phyloP scores from a whole-genome alignment of 2,888 invertebrate genomes.

The Melanostoma scalare region DNA sequence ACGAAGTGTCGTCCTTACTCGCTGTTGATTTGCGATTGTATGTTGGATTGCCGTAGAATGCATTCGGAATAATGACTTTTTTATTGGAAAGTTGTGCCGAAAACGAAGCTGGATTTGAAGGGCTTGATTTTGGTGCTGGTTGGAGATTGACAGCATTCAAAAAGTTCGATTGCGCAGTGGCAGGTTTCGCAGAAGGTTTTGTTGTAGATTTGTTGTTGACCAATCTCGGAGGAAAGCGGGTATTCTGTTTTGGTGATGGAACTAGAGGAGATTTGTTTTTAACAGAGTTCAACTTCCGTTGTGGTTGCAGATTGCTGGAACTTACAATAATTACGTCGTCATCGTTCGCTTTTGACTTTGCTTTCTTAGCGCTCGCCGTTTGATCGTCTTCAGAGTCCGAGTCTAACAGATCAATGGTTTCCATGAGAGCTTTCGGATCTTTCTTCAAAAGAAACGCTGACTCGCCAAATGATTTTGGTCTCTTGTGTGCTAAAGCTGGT shows the following conservation, averaged over 20 bases:
- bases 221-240: not conserved
- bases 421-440: conserved; percentile 60
- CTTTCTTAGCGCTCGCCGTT: not conserved
- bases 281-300: not conserved
- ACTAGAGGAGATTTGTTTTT: conserved; percentile 20
- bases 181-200: conserved; percentile 18
- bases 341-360: conserved; percentile 24
- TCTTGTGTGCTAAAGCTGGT: not conserved
- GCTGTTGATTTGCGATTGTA: conserved; percentile 38
- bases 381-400: conserved; percentile 58
- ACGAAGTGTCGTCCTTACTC: conserved; percentile 13
- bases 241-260: not conserved
- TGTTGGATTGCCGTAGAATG: conserved; percentile 76
- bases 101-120: conserved; percentile 74
- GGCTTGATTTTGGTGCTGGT: conserved; percentile 63
- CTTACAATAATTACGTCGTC: conserved; percentile 63
- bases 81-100: conserved; percentile 75
- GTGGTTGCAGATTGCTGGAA: conserved; percentile 41
- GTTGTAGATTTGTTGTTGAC: not conserved
- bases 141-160: conserved; percentile 75
- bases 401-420: conserved; percentile 61
- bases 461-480: conserved; percentile 3
- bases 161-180: conserved; percentile 75
- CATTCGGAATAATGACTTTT: conserved; percentile 76
- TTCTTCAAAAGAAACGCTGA: conserved; percentile 41